Evolutionary conservation across 2,888 invertebrate genomes (phyloP).

Genomic region (Geophilus truncorum): DNA sequence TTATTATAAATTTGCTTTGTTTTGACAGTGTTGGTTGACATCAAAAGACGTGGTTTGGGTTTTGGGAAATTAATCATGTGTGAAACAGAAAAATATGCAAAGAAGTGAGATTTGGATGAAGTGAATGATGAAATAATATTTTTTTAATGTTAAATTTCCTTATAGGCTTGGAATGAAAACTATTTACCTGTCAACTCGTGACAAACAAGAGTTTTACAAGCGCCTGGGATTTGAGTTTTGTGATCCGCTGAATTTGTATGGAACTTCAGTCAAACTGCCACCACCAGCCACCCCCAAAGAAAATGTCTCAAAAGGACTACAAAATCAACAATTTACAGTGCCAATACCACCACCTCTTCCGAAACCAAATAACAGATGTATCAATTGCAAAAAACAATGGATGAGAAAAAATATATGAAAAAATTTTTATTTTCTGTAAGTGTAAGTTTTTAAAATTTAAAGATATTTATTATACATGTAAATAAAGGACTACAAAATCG

Average conservation of each 20-base stretch:
- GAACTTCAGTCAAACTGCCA: neutral
- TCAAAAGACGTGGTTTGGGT: neutral
- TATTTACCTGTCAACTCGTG: neutral
- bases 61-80: conserved; percentile 17
- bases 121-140: no score
- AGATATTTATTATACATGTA: neutral
- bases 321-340: neutral
- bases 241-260: neutral
- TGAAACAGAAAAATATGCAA: conserved; percentile 2
- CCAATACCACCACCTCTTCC: neutral
- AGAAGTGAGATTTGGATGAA: neutral
- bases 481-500: no score
- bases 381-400: neutral
- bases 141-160: neutral
- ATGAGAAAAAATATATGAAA: neutral
- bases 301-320: neutral
- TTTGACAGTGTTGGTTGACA: neutral
- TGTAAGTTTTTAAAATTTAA: neutral
- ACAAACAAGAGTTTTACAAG: conserved; percentile 28
- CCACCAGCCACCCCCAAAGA: neutral
- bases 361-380: neutral
- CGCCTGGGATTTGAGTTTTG: neutral
- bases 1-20: neutral
- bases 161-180: neutral
- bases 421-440: no score